Percentiles rank a stretch among this genome's conserved stretches.
Evolutionary conservation across 2,113 vertebrate genomes (phyloP).

Genomic region (Archocentrus centrarchus): DNA sequence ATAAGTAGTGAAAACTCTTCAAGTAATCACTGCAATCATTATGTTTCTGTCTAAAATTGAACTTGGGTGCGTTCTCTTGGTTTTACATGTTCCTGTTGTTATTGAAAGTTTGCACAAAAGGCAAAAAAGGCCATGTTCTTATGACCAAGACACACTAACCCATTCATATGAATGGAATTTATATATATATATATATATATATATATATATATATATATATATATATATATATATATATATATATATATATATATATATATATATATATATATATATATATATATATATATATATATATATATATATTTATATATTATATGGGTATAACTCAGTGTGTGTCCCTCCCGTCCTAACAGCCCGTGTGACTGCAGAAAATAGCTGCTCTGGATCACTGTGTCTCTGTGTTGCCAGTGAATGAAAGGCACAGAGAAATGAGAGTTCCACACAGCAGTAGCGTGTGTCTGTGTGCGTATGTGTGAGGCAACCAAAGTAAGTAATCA

Average conservation of each 20-base stretch:
- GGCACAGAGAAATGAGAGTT: conserved; percentile 38
- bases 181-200: no score
- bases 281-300: no score
- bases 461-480: conserved; percentile 19
- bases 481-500: background rate
- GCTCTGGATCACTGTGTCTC: conserved; percentile 4
- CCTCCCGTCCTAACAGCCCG: background rate
- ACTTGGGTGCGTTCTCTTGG: background rate
- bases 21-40: no score
- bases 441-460: background rate
- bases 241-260: no score
- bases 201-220: no score
- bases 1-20: no score
- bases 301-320: no score
- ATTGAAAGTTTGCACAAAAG: background rate
- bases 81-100: background rate
- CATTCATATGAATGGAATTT: no score
- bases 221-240: no score
- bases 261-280: no score
- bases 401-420: conserved; percentile 28
- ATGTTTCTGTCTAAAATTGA: no score
- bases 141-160: no score
- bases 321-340: background rate
- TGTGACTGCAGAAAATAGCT: conserved; percentile 12
- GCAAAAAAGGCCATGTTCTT: background rate